Base-by-base conservation (phyloP, 2,888 invertebrate genomes). In the Glaucopsyche alexis region DNA sequence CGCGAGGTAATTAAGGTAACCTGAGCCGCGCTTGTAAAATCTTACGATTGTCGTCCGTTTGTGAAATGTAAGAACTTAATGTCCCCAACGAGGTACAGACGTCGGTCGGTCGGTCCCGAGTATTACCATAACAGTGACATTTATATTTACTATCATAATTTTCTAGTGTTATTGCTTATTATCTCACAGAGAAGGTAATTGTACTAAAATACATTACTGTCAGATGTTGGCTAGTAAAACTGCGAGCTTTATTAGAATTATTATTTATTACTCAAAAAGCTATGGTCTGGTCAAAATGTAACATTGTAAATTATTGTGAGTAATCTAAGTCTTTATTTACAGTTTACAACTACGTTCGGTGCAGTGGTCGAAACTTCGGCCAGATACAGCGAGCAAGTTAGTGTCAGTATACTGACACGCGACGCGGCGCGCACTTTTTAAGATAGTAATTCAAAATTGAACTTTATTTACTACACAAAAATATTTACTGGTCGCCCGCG, bases 1-100 rank as follows among this genome's bases (percentile, higher is more conserved):
- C 14, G 47, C 69, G 47, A 69, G 69, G 69, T 69, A 69, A 69
- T 69, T 69, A 49, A 69, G 47, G 69, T 45, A 60, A 60, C 29
- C 60, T 60, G 60, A 60, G 29, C 60, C 29, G 29, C 29, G 60
- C 60, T 60, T 60, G 60, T 60, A 60, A 60, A 60, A 60, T 60
- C 60, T 60, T 60, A 60, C 60, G 60, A 38, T 29, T 38, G 29
- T 60, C 13, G 60, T 60, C 7, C 60, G 13, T 60, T 60, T 13
- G 60, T 29, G 7, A 60, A 55, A 38, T 13, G 47, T 47, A 47
- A 47, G 60, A 38, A 38, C 60, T 38, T 11, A 16, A 19, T 5
- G 55, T 55, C 55, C 19, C 55, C n/a, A 16, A 52, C 52, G 3
- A 19, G 11, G 11, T 16, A 60, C 19, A 60, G 55, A 29, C 55